phyloP scores from a whole-genome alignment of 2,888 invertebrate genomes.

The Acronicta psi region DNA sequence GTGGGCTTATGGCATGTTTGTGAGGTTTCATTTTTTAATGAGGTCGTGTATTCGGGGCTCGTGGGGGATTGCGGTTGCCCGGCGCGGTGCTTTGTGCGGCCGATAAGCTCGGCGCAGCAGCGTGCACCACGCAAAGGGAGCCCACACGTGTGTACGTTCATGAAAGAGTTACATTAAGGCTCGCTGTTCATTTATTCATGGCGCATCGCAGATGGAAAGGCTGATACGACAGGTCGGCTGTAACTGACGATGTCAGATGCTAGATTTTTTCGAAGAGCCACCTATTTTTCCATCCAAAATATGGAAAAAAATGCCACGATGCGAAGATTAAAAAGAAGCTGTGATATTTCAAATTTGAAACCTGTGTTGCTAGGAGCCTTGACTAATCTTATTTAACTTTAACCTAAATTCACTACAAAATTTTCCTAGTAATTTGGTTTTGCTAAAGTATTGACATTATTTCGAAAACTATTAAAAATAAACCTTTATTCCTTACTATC shows the following conservation, averaged over 20 bases:
- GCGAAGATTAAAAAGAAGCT: too few relatives aligned
- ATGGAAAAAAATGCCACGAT: too few relatives aligned
- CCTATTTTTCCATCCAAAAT: not conserved
- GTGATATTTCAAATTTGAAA: too few relatives aligned
- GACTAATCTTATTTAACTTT: too few relatives aligned
- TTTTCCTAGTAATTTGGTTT: too few relatives aligned
- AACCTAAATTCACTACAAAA: too few relatives aligned
- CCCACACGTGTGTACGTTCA: slow-evolving; percentile 67
- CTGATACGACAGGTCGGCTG: slow-evolving; percentile 62
- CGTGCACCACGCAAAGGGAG: slow-evolving; percentile 71
- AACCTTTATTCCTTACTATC: too few relatives aligned
- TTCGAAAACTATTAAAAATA: too few relatives aligned
- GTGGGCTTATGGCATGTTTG: slow-evolving; percentile 75
- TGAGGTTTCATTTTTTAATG: slow-evolving; percentile 86
- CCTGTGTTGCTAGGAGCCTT: too few relatives aligned
- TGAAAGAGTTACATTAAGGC: slow-evolving; percentile 79
- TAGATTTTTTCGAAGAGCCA: slow-evolving; percentile 4
- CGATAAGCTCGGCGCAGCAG: slow-evolving; percentile 62
- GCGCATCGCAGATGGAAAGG: slow-evolving; percentile 60
- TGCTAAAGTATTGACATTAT: too few relatives aligned
- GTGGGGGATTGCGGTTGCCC: slow-evolving; percentile 70
- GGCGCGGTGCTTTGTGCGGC: slow-evolving; percentile 72
- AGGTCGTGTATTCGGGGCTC: slow-evolving; percentile 83
- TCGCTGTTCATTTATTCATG: slow-evolving; percentile 81
- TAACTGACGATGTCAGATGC: slow-evolving; percentile 7